Conservation (phyloP, 2,888 invertebrate genomes). For the Pyrrhia umbra region DNA sequence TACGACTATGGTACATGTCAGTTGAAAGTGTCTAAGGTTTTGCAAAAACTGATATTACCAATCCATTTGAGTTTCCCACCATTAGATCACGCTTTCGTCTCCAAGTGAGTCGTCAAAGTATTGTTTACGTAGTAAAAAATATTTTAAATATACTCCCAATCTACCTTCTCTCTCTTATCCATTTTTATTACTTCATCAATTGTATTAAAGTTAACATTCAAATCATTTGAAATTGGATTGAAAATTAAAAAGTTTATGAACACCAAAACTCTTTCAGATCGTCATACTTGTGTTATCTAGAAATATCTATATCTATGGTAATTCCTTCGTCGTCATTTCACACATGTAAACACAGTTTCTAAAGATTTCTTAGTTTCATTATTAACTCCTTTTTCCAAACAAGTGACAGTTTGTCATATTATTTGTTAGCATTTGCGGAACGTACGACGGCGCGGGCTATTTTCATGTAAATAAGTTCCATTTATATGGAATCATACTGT, state of each 20-base stretch:
- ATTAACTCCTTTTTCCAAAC: constrained; percentile 50
- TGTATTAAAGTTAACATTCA: too few relatives aligned
- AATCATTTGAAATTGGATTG: too few relatives aligned
- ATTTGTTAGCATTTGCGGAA: constrained; percentile 42
- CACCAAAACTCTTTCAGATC: neutral
- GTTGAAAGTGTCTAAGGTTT: neutral
- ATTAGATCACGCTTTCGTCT: neutral
- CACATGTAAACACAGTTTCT: constrained; percentile 30
- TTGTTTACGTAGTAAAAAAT: too few relatives aligned
- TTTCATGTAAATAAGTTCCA: constrained; percentile 58
- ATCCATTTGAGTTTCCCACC: neutral
- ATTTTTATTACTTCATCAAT: too few relatives aligned
- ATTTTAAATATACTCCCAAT: too few relatives aligned
- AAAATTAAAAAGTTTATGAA: neutral
- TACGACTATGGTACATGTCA: neutral
- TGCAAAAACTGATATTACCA: neutral
- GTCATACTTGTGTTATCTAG: neutral
- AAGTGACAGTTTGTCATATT: constrained; percentile 40
- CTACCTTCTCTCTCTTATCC: too few relatives aligned
- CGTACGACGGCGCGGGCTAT: constrained; percentile 30
- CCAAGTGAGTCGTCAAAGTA: neutral
- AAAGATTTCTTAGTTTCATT: constrained; percentile 46
- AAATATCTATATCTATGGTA: neutral
- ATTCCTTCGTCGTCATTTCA: constrained; percentile 10
- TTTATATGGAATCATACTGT: constrained; percentile 42